These are phyloP conservation scores for Acromyrmex charruanus DNA, from an alignment of 1,140 invertebrate species.

Conservation along the genomic window DNA sequence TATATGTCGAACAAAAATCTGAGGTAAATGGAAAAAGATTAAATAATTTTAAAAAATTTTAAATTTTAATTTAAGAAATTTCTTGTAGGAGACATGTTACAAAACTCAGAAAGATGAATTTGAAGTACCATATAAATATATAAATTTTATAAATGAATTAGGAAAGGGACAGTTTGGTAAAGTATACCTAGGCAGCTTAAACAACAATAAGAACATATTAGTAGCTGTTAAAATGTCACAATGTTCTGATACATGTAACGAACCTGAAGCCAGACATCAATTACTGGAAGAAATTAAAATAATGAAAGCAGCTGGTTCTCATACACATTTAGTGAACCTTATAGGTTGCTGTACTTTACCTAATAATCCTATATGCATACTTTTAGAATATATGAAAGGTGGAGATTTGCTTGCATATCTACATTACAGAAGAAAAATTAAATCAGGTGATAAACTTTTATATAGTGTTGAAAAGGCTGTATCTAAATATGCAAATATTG, in stretches of 20 bases:
- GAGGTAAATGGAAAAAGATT: conserved; percentile 81
- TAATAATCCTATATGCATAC: conserved; percentile 89
- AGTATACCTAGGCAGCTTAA: conserved; percentile 89
- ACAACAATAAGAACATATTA: conserved; percentile 85
- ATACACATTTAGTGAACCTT: conserved; percentile 92
- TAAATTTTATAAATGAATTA: conserved; percentile 88
- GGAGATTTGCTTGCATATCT: conserved; percentile 92
- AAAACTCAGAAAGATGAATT: conserved; percentile 83
- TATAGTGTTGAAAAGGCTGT: conserved; percentile 1
- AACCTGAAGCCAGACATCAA: conserved; percentile 88
- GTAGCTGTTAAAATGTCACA: conserved; percentile 92
- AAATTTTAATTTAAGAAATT: conserved; percentile 6
- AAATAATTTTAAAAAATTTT: not conserved
- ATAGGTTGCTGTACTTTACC: conserved; percentile 92
- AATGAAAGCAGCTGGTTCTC: conserved; percentile 92
- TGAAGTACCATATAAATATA: conserved; percentile 87
- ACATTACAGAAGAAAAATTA: conserved; percentile 62
- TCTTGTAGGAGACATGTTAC: conserved; percentile 75
- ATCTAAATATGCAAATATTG: conserved; percentile 56
- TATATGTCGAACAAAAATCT: conserved; percentile 86
- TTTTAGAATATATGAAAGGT: conserved; percentile 93
- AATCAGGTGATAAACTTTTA: not conserved
- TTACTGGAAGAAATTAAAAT: conserved; percentile 93
- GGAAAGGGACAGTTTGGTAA: conserved; percentile 92
- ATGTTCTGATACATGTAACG: conserved; percentile 80